Base-by-base conservation (phyloP, 2,888 invertebrate genomes). In the Eilema depressum region DNA sequence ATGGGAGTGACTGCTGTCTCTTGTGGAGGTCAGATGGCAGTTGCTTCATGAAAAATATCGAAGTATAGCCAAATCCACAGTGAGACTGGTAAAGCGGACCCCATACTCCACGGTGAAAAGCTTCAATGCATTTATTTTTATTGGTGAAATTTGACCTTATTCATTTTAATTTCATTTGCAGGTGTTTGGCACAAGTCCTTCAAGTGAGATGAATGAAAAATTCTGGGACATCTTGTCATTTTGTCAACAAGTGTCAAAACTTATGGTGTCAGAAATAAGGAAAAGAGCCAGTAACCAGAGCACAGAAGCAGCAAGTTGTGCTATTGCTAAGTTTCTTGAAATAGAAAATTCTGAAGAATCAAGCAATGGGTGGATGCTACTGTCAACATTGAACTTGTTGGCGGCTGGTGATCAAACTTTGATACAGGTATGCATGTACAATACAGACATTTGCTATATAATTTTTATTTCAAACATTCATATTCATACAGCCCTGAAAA, bases 241-340 rank as follows among this genome's bases (percentile, higher is more conserved):
- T 90, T 98, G 98, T 86, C 98, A 98, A 88, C 98, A 99, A 96
- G 98, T 99, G 0, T 99, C 99, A 0, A 97, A 98, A 79, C 96
- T 99, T 30, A 99, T 99, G 98, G 99, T 99, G n/a, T 97, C 97
- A 10, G 99, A 99, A 95, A 99, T 99, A 82, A 96, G 99, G 69
- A 97, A 98, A 86, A 96, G 99, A 82, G 99, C 99, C 20, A 98
- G 99, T 71, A 99, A 99, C 93, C 99, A 99, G 92, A 99, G 98
- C 86, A 97, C 98, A 57, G 99, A 99, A 91, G 98, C 98, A 69
- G 99, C 99, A 53, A 99, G 99, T 85, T 98, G 98, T 95, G 98
- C 99, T 25, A 99, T 99, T 85, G 99, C 99, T 12, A 98, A 98
- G 91, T 99, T 99, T 93, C 96, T 99, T 69, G 99, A 99, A 95